Percentiles rank a stretch among this genome's conserved stretches.
Conservation (phyloP, 2,797 vertebrate genomes). For the Scleropages formosus region DNA sequence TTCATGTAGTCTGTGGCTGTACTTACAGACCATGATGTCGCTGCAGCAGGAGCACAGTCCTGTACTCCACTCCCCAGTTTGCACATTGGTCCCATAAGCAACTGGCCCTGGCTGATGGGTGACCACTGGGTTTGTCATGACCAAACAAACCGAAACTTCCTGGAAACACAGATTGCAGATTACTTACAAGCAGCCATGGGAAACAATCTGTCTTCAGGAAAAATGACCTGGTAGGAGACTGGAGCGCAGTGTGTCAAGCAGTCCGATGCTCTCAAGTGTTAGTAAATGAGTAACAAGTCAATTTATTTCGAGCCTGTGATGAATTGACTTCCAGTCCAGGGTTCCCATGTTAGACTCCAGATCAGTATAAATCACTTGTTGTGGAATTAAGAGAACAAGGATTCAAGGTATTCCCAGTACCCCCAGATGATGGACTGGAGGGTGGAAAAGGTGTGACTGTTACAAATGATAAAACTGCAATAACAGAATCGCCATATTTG, state of each 20-base stretch:
- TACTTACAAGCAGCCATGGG: constrained; percentile 6
- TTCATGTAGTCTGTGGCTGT: neutral
- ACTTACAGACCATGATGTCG: constrained; percentile 76
- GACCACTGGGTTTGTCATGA: constrained; percentile 72
- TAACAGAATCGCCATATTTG: too few species aligned
- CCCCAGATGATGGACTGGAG: too few species aligned
- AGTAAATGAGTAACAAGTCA: too few species aligned
- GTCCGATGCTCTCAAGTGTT: neutral
- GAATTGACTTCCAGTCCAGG: too few species aligned
- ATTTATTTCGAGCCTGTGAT: too few species aligned
- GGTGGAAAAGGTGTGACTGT: too few species aligned
- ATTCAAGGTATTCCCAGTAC: too few species aligned
- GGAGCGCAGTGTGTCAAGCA: neutral
- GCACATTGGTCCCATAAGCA: constrained; percentile 74
- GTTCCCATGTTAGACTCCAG: too few species aligned
- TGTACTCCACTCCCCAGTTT: constrained; percentile 76
- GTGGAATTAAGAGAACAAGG: too few species aligned
- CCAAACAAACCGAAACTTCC: constrained; percentile 25
- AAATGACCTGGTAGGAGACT: neutral
- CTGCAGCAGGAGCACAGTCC: constrained; percentile 70
- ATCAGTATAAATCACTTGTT: too few species aligned
- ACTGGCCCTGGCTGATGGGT: constrained; percentile 63
- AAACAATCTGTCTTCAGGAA: neutral
- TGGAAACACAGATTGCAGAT: constrained; percentile 15
- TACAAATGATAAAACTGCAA: too few species aligned